Evolutionary conservation across 2,888 invertebrate species (phyloP).

Genomic region (Drosophila greeni): DNA sequence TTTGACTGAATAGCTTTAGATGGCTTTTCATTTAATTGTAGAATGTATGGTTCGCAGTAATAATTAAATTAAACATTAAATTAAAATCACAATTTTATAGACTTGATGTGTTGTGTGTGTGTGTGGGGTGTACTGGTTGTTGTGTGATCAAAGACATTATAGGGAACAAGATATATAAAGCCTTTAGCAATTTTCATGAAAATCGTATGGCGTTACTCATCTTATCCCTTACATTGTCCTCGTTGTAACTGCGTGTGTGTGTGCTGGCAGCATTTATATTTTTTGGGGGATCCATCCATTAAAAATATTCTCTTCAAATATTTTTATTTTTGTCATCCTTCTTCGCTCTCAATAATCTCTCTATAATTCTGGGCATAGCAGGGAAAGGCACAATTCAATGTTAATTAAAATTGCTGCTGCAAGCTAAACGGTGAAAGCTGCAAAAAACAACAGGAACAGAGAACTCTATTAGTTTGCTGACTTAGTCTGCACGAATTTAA

Average conservation of each 20-base stretch:
- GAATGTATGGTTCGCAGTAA: constrained; percentile 48
- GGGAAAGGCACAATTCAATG: constrained; percentile 72
- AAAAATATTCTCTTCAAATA: constrained; percentile 68
- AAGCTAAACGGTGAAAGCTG: constrained; percentile 66
- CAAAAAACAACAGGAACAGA: constrained; percentile 8
- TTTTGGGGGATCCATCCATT: constrained; percentile 51
- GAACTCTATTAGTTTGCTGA: constrained; percentile 27
- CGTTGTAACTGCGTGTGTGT: constrained; percentile 41
- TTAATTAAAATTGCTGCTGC: constrained; percentile 70
- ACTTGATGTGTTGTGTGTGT: constrained; percentile 73
- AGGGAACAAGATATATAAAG: not conserved
- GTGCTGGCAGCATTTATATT: constrained; percentile 33
- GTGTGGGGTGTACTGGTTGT: constrained; percentile 21
- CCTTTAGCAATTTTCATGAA: not conserved
- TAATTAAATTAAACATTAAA: constrained; percentile 76
- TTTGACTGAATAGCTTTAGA: constrained; percentile 37
- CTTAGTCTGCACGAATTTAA: constrained; percentile 65
- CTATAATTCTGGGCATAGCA: constrained; percentile 52
- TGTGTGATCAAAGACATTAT: not conserved
- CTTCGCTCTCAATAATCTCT: constrained; percentile 44
- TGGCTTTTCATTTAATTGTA: constrained; percentile 44
- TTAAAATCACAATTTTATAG: constrained; percentile 79
- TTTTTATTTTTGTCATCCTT: constrained; percentile 65
- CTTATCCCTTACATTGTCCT: not conserved
- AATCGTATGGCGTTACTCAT: not conserved